Evolutionary conservation across 2,888 invertebrate species (phyloP).

Genomic region (Clivina fossor): DNA sequence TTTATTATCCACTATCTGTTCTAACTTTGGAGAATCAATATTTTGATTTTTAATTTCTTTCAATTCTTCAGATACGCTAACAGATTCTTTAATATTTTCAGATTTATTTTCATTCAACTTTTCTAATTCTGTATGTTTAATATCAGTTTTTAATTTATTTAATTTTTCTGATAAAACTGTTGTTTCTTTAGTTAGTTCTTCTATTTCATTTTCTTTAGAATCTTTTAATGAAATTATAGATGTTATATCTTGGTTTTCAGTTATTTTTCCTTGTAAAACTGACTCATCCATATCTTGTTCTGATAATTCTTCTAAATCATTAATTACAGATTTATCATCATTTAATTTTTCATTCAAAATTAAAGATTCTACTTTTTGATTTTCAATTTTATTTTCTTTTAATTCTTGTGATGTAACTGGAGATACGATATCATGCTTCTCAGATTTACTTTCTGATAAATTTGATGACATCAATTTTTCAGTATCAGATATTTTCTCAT

Average conservation of each 20-base stretch:
- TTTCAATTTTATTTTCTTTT: not conserved
- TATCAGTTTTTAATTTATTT: not conserved
- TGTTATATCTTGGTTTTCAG: not conserved
- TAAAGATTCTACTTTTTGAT: not conserved
- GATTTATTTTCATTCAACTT: conserved; percentile 37
- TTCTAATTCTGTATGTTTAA: conserved; percentile 36
- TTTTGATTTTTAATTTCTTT: conserved; percentile 23
- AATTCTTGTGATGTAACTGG: conserved; percentile 8
- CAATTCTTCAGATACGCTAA: conserved; percentile 35
- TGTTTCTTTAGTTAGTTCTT: not conserved
- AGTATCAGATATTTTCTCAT: not conserved
- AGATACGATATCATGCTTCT: too few relatives aligned
- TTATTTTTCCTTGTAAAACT: not conserved
- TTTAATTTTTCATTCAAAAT: too few relatives aligned
- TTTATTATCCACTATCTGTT: too few relatives aligned
- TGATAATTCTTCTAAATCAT: too few relatives aligned
- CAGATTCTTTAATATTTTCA: conserved; percentile 6
- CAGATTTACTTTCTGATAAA: conserved; percentile 1
- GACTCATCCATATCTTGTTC: too few relatives aligned
- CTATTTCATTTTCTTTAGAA: not conserved
- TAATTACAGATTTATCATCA: too few relatives aligned
- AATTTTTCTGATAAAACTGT: not conserved
- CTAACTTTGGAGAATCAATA: too few relatives aligned
- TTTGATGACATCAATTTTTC: conserved; percentile 4
- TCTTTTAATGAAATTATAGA: not conserved